Evolutionary conservation across 1,140 invertebrate species (phyloP), one percentile per base, ranked within the genome.

Genomic region (Cecropterus lyciades): DNA sequence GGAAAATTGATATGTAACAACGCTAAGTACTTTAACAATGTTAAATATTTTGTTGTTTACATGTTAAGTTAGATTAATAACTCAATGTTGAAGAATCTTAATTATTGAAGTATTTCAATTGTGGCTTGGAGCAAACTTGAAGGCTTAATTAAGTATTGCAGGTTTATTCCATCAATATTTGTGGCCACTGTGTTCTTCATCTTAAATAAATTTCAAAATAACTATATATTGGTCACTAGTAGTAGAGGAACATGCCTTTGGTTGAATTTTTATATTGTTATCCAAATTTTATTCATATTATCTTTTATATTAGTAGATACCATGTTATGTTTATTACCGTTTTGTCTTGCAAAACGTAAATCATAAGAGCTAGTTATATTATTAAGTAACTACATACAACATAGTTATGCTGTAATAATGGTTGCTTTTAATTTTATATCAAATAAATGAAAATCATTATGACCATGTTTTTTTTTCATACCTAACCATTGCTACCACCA

Each of bases 381-480:
- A 57, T 69, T 62, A 74, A 66, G 72, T 82, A 80, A 80, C 70
- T 72, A 82, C 9, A 80, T 79, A 75, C 71, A 67, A 82, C 79
- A 77, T 91, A 86, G 30, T 14, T 60, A 48, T 70, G 83, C 85
- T 91, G 85, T 91, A 89, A 89, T 86, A 85, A 87, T 87, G 82
- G 84, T 89, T 88, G 86, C 87, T 91, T 89, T 77, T 89, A 86
- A 88, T 88, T 91, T 91, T 91, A 83, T 91, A 89, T 87, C 70
- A 86, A 60, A 91, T 87, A 87, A 91, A 88, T 70, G 82, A 65
- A 72, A 75, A 73, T 71, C 52, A 53, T 42, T 42, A n/a, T 15
- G 42, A 55, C 42, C 33, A 40, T 55, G 52, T 55, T 55, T 55
- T 33, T 33, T 33, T 8, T 24, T 24, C 5, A 3, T 24, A 24